Evolutionary conservation across 1,140 invertebrate species (phyloP).

Genomic region (Colletes gigas): DNA sequence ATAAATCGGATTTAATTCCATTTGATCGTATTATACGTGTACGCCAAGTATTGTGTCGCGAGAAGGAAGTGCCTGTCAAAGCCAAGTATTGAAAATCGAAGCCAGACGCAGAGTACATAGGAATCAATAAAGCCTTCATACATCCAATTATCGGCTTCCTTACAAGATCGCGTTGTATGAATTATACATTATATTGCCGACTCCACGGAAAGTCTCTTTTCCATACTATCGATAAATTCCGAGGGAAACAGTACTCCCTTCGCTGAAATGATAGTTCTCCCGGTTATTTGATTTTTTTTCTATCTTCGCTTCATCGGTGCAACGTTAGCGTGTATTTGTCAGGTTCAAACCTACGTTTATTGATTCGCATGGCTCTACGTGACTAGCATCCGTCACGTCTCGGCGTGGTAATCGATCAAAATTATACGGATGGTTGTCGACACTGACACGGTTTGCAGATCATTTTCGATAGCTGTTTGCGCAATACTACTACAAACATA

Average conservation of each 20-base stretch:
- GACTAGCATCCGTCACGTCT: slow-evolving; percentile 8
- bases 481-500: not conserved
- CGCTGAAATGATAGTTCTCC: not conserved
- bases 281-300: not conserved
- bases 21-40: slow-evolving; percentile 39
- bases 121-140: slow-evolving; percentile 62
- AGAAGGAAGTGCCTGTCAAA: slow-evolving; percentile 64
- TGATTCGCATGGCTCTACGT: slow-evolving; percentile 23
- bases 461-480: slow-evolving; percentile 6
- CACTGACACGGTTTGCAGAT: slow-evolving; percentile 35
- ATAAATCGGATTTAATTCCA: slow-evolving; percentile 32
- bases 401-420: slow-evolving; percentile 38
- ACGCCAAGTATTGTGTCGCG: slow-evolving; percentile 49
- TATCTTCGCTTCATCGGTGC: not conserved
- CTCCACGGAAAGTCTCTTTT: slow-evolving; percentile 20
- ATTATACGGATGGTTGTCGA: slow-evolving; percentile 43
- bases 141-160: slow-evolving; percentile 68
- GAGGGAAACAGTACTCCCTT: not conserved
- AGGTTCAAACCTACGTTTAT: not conserved
- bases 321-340: slow-evolving; percentile 26
- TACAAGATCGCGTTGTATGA: slow-evolving; percentile 65
- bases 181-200: slow-evolving; percentile 61
- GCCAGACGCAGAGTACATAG: slow-evolving; percentile 62
- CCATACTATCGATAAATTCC: not conserved
- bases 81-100: slow-evolving; percentile 73